Conservation (phyloP, 2,113 vertebrate species). For the Petromus typicus region DNA sequence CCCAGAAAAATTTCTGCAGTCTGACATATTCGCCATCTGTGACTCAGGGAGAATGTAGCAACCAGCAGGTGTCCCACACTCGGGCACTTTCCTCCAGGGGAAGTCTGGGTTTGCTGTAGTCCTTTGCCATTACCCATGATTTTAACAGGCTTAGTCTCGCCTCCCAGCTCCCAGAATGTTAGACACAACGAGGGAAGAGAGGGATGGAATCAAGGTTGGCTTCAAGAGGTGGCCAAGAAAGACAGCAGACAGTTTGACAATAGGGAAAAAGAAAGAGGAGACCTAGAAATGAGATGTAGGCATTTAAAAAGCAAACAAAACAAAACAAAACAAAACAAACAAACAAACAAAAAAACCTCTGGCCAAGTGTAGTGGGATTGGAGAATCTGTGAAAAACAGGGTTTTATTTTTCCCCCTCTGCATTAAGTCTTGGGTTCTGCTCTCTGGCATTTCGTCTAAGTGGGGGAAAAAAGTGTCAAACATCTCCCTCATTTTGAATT, state of each 20-base stretch:
- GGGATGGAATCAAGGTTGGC: neutral
- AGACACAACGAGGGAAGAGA: neutral
- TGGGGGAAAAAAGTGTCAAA: conserved; percentile 16
- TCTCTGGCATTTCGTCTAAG: conserved; percentile 30
- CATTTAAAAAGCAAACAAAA: neutral
- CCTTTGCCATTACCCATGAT: neutral
- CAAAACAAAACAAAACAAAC: too few species aligned
- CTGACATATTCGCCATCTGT: neutral
- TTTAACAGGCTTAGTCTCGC: conserved; percentile 23
- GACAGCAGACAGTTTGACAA: neutral
- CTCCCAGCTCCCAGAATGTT: neutral
- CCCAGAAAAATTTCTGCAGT: neutral
- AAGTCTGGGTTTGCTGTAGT: neutral
- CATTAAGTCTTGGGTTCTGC: neutral
- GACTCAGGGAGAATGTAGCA: neutral
- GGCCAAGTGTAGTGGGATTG: neutral
- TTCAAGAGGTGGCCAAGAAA: neutral
- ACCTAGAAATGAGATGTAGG: neutral
- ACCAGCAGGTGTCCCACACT: neutral
- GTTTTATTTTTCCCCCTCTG: neutral
- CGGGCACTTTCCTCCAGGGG: neutral
- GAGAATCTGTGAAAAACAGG: neutral
- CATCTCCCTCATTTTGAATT: conserved; percentile 44
- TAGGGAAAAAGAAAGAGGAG: neutral
- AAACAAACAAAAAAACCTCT: too few species aligned